phyloP scores from a whole-genome alignment of 1,140 invertebrate genomes.

The Trialeurodes vaporariorum region DNA sequence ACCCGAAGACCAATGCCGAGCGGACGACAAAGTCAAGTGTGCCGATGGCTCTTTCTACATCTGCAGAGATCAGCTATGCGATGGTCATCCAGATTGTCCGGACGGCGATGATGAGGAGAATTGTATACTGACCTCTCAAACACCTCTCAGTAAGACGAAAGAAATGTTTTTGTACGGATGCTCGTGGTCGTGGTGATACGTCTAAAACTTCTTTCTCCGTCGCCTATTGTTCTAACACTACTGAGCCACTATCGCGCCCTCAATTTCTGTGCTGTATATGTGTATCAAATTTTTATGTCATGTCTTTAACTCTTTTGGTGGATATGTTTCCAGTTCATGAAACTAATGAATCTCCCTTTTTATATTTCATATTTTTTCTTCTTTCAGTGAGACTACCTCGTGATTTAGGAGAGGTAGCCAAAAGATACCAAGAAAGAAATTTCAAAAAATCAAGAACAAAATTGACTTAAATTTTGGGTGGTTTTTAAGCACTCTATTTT shows the following conservation, averaged over 20 bases:
- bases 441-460: no score
- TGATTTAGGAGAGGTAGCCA: no score
- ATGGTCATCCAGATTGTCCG: slow-evolving; percentile 42
- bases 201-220: neutral
- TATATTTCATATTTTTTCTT: no score
- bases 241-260: slow-evolving; percentile 1
- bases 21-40: slow-evolving; percentile 42
- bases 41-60: slow-evolving; percentile 30
- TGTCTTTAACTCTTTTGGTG: no score
- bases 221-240: neutral
- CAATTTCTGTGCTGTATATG: no score
- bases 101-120: slow-evolving; percentile 41
- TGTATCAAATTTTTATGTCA: no score
- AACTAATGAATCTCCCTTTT: no score
- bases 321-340: no score
- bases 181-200: neutral
- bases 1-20: slow-evolving; percentile 34
- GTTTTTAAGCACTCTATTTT: no score
- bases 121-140: neutral
- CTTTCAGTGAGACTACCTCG: no score
- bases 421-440: no score
- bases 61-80: slow-evolving; percentile 41
- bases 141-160: neutral
- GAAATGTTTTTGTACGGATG: neutral
- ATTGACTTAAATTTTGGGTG: no score